Percentiles rank a stretch among this genome's conserved stretches.
Conservation (phyloP, 2,797 vertebrate species). For the Cygnus olor region DNA sequence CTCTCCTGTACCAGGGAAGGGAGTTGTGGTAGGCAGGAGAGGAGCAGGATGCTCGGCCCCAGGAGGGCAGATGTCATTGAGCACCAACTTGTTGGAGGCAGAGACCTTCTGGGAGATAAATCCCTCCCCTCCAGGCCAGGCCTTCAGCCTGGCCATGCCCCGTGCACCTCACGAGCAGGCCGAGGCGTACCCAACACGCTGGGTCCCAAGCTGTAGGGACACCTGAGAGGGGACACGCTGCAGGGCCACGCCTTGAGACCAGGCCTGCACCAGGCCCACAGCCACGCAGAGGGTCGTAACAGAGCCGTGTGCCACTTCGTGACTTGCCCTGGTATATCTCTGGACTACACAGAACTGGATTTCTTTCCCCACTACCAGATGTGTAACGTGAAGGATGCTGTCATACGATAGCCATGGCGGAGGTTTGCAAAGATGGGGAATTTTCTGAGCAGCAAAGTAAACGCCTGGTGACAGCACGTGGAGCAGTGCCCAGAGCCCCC, state of each 20-base stretch:
- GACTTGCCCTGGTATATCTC: background rate
- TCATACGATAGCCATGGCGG: background rate
- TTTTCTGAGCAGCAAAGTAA: conserved; percentile 27
- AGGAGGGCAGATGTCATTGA: background rate
- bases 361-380: background rate
- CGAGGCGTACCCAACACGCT: background rate
- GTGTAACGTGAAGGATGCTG: background rate
- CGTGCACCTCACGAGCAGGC: background rate
- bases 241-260: accelerated
- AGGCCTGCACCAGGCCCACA: background rate
- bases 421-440: conserved; percentile 8
- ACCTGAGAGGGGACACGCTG: background rate
- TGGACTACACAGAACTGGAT: background rate
- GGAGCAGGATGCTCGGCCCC: background rate
- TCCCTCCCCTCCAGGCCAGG: background rate
- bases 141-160: background rate
- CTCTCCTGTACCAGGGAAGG: background rate
- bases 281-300: background rate
- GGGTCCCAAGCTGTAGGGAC: background rate
- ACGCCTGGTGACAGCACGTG: conserved; percentile 34
- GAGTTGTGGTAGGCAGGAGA: background rate
- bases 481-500: background rate
- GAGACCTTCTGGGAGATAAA: background rate
- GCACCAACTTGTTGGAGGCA: background rate
- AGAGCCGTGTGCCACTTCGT: background rate